These are phyloP conservation scores for Prolemur simus DNA, from an alignment of 2,113 vertebrate genomes.

Conservation along the genomic window DNA sequence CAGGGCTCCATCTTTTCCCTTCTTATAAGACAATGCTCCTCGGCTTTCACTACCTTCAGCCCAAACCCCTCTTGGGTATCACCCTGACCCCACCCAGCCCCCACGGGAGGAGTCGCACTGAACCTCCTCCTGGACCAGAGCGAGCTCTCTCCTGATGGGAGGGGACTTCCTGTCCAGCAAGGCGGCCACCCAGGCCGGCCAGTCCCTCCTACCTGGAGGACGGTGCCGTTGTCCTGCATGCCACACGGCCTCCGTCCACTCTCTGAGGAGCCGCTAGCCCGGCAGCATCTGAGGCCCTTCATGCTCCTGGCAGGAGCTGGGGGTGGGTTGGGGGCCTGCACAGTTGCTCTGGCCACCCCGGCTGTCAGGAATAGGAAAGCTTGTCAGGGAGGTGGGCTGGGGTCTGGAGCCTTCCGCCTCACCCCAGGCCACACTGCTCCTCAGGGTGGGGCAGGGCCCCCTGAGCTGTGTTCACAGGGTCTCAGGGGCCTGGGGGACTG, in stretches of 20 bases:
- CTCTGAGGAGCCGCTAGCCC: neutral
- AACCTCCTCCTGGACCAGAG: neutral
- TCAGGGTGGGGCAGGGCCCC: rapidly evolving
- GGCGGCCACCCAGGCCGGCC: rapidly evolving
- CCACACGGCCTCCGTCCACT: neutral
- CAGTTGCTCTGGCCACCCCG: neutral
- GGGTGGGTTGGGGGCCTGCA: neutral
- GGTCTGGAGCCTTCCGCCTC: rapidly evolving
- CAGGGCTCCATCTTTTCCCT: neutral
- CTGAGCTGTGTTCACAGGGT: neutral
- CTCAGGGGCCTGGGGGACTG: neutral
- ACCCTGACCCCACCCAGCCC: neutral
- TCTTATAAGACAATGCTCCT: neutral
- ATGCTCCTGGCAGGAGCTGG: neutral
- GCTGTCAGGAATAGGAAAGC: neutral
- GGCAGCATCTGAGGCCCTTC: neutral
- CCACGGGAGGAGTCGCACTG: neutral
- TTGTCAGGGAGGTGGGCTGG: neutral
- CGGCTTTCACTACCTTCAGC: neutral
- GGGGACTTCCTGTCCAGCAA: neutral
- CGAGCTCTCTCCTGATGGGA: neutral
- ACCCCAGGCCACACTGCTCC: rapidly evolving
- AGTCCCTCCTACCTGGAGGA: neutral
- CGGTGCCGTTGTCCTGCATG: rapidly evolving
- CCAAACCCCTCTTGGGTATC: neutral